Conservation (phyloP, 2,888 invertebrate genomes). For the Cephus pulcher region DNA sequence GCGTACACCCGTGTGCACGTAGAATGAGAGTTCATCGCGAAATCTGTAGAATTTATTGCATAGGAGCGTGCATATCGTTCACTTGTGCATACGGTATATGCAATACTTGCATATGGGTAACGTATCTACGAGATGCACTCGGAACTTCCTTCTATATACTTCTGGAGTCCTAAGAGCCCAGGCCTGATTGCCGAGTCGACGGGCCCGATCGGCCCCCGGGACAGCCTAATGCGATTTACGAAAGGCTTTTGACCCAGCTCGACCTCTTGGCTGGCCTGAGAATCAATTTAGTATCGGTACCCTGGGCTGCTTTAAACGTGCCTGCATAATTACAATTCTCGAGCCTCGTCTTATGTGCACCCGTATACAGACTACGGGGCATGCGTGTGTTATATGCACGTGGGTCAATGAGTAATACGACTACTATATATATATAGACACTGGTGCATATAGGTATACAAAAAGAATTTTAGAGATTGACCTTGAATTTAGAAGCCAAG, state of each 20-base stretch:
- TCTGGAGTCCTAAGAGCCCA: slow-evolving; percentile 11
- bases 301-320: slow-evolving; percentile 13
- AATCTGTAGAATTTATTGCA: not conserved
- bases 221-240: slow-evolving; percentile 56
- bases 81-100: not conserved
- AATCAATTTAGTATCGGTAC: slow-evolving; percentile 53
- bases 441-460: not conserved
- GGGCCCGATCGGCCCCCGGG: slow-evolving; percentile 31
- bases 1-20: not conserved
- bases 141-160: not conserved
- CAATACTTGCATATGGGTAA: not conserved
- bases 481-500: not conserved
- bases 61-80: not conserved
- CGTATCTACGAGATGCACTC: not conserved
- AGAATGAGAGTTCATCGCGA: not conserved
- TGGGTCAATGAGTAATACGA: not conserved
- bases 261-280: slow-evolving; percentile 49
- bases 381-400: not conserved
- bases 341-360: not conserved
- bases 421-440: not conserved
- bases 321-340: slow-evolving; percentile 21
- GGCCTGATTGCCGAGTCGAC: slow-evolving; percentile 55
- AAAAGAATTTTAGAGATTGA: not conserved
- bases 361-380: not conserved
- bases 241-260: slow-evolving; percentile 57